Evolutionary conservation across 2,113 vertebrate species (phyloP).

Genomic region (Proteles cristata): DNA sequence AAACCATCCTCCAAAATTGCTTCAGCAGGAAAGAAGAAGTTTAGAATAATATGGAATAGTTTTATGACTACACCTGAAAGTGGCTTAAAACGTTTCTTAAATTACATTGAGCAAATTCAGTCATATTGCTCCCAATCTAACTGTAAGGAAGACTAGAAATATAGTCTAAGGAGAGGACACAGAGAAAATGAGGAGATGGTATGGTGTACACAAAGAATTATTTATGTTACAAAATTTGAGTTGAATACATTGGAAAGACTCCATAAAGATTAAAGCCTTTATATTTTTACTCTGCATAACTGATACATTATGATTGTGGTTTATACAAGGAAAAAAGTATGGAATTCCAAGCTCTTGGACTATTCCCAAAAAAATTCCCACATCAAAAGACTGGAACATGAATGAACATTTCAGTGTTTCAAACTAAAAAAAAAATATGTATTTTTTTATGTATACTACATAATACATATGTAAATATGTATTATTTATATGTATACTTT

Average conservation of each 20-base stretch:
- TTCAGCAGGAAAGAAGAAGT: neutral
- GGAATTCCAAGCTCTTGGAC: neutral
- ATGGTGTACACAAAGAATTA: neutral
- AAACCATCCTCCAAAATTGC: neutral
- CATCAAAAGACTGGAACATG: neutral
- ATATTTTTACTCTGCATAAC: neutral
- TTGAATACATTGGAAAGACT: neutral
- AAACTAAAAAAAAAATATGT: neutral
- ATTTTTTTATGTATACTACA: neutral
- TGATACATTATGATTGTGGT: neutral
- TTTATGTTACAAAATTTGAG: neutral
- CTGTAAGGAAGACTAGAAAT: neutral
- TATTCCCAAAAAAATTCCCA: neutral
- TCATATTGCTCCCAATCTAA: neutral
- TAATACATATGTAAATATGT: too few species aligned
- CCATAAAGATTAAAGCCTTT: neutral
- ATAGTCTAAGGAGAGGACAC: neutral
- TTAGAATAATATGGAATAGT: neutral
- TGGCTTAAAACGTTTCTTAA: neutral
- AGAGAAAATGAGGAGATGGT: neutral
- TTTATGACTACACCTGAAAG: neutral
- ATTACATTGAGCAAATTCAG: neutral
- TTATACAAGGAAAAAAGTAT: neutral
- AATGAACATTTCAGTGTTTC: neutral
- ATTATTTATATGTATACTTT: neutral